phyloP scores from a whole-genome alignment of 2,797 vertebrate species.

The Acrocephalus scirpaceus region DNA sequence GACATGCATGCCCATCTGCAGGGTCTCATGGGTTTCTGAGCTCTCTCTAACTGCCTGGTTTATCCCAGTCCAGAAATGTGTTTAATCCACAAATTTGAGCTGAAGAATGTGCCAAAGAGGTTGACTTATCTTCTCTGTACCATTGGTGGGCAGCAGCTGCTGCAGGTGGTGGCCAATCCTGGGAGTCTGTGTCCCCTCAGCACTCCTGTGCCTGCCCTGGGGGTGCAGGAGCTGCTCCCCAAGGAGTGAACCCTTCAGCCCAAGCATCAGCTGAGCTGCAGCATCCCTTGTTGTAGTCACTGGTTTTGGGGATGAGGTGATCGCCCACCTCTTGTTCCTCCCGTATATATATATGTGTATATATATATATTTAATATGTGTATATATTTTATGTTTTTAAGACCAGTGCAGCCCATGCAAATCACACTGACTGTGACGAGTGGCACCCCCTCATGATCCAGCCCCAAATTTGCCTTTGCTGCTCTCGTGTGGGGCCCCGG shows the following conservation, averaged over 20 bases:
- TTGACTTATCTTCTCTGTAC: accelerated
- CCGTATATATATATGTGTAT: neutral
- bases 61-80: neutral
- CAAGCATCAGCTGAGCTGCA: neutral
- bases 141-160: accelerated
- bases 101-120: accelerated
- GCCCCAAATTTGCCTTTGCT: neutral
- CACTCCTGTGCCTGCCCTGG: neutral
- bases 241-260: neutral
- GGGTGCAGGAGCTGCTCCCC: neutral
- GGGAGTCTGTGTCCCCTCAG: neutral
- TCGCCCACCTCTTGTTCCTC: neutral
- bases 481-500: neutral
- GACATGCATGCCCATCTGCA: neutral
- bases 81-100: neutral
- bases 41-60: neutral
- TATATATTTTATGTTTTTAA: neutral
- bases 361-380: accelerated
- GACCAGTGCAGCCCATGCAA: neutral
- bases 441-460: neutral
- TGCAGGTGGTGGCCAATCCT: accelerated
- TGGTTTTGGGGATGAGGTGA: neutral
- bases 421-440: accelerated
- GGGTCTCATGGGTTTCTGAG: neutral
- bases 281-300: neutral